These are phyloP conservation scores for Lymantria monacha DNA, from an alignment of 2,888 invertebrate genomes.

Conservation along the genomic window DNA sequence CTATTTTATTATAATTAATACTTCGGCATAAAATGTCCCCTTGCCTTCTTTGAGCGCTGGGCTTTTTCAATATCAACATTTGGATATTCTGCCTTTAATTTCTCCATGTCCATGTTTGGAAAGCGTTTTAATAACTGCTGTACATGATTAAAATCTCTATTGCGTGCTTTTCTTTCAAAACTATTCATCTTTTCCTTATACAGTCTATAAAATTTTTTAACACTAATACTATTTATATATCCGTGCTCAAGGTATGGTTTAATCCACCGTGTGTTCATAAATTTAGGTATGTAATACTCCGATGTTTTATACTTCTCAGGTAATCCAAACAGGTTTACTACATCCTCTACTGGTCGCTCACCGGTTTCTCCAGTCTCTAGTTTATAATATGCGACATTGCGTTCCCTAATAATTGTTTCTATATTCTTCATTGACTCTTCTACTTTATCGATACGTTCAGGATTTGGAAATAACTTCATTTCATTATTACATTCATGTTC, in stretches of 20 bases:
- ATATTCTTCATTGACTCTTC: constrained; percentile 97
- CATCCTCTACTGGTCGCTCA: constrained; percentile 86
- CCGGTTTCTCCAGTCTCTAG: constrained; percentile 95
- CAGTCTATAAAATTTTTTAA: constrained; percentile 77
- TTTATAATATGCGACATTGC: constrained; percentile 93
- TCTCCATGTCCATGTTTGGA: constrained; percentile 88
- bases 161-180: constrained; percentile 78
- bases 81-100: constrained; percentile 88
- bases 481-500: constrained; percentile 89
- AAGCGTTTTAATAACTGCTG: constrained; percentile 87
- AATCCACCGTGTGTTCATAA: constrained; percentile 85
- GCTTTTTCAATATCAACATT: constrained; percentile 88
- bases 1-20: constrained; percentile 41
- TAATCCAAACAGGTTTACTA: constrained; percentile 83
- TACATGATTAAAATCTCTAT: constrained; percentile 86
- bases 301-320: constrained; percentile 77
- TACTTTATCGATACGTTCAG: constrained; percentile 96
- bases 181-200: constrained; percentile 86
- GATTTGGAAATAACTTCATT: constrained; percentile 90
- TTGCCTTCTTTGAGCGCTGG: constrained; percentile 77
- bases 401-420: constrained; percentile 93
- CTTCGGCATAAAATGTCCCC: constrained; percentile 83
- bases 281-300: constrained; percentile 86
- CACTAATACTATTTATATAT: constrained; percentile 80
- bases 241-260: constrained; percentile 80